Base-by-base conservation (phyloP, 1,140 invertebrate species). In the Drosophila pallidifrons region DNA sequence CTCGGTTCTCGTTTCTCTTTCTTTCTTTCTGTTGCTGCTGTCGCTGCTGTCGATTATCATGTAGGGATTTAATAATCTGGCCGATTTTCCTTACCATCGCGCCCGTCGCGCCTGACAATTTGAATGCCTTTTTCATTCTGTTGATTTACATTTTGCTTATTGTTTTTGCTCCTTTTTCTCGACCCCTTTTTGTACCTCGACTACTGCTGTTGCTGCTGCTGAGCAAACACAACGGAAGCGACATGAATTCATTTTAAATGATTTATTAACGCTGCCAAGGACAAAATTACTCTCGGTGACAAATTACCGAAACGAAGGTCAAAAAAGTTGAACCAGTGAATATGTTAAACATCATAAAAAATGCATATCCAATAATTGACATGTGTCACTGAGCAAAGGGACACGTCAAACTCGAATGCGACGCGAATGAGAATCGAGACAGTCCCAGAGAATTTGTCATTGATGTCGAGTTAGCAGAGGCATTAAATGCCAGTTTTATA, bases 41-140 rank as follows among this genome's bases (percentile, higher is more conserved):
- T n/a, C n/a, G 32, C 16, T 35, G 52, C 52, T 57, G 81, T 68
- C 82, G 81, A 80, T 74, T 82, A 70, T 69, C 77, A 77, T 88
- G 77, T 78, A 70, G 67, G 74, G 83, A 88, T 89, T 88, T 89
- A 78, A 88, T 89, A 87, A 88, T 88, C 83, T 70, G 69, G 52
- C 46, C 54, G 49, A 57, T 71, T 76, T 67, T 72, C 49, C 57
- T 72, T 64, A 11, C 16, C 52, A 38, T 25, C 3, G n/a, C 30
- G 10, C 54, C n/a, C 52, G 65, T 58, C 49, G 41, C 45, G 60
- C 7, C 60, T 66, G 73, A 67, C 80, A 88, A 78, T 81, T 83
- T 71, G 64, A 77, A 82, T 63, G 67, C 59, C 66, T 38, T 68
- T 69, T 80, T 55, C 70, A 73, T 70, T 80, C 67, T 72, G 67